A percentile compares a stretch with the other conserved stretches of the same genome.
These are phyloP conservation scores for Dermochelys coriacea DNA, from an alignment of 2,797 vertebrate species.

Conservation along the genomic window DNA sequence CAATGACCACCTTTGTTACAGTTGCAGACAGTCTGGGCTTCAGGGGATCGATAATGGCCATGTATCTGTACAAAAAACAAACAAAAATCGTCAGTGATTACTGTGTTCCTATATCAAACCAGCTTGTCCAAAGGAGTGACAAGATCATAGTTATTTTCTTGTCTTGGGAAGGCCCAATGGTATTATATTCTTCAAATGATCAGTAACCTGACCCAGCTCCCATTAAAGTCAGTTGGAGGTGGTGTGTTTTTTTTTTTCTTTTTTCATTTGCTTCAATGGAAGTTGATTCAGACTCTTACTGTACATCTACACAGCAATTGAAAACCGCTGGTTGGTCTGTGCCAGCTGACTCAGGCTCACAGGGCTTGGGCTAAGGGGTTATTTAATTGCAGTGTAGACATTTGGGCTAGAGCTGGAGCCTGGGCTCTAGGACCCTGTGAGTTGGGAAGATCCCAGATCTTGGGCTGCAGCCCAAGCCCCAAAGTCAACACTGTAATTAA, in stretches of 20 bases:
- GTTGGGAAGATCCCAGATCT: neutral
- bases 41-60: conserved; percentile 98
- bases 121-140: neutral
- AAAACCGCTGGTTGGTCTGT: neutral
- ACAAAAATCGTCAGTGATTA: conserved; percentile 1
- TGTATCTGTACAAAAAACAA: conserved; percentile 86
- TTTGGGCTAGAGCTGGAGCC: neutral
- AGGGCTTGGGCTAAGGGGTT: neutral
- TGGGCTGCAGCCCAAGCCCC: neutral
- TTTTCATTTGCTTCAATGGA: neutral
- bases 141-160: neutral
- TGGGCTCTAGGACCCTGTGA: neutral
- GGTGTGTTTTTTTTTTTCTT: no score
- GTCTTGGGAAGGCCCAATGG: neutral
- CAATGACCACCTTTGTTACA: conserved; percentile 92
- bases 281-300: neutral
- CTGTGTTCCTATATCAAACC: neutral
- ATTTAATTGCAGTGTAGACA: neutral
- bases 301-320: neutral
- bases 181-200: neutral
- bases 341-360: neutral
- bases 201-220: neutral
- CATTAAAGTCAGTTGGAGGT: neutral
- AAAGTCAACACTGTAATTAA: neutral
- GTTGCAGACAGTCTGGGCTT: conserved; percentile 95